Conservation (phyloP, 2,888 invertebrate species). For the Gymnosoma rotundatum region DNA sequence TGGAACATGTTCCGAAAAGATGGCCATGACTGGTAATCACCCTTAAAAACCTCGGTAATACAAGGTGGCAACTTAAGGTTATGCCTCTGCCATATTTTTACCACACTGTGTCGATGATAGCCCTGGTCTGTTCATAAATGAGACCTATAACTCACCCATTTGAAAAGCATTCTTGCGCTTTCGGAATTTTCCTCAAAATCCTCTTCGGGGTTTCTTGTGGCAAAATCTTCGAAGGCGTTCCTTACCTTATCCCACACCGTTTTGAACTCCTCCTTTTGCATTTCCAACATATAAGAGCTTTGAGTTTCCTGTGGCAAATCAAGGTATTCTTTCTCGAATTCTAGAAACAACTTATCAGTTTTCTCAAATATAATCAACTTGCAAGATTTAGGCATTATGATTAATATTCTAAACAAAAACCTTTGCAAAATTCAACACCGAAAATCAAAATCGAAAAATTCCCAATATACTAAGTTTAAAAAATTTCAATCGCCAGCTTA, state of each 20-base stretch:
- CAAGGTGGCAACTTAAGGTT: conserved; percentile 11
- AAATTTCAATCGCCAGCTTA: no score
- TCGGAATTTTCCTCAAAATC: background rate
- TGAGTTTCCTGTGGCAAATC: background rate
- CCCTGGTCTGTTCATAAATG: background rate
- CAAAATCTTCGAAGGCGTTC: background rate
- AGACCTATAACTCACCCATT: background rate
- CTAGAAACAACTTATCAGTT: background rate
- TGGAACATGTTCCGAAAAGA: background rate
- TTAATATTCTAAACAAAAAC: no score
- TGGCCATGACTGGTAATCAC: background rate
- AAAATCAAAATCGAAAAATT: no score
- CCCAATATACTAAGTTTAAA: no score
- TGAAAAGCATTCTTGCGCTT: background rate
- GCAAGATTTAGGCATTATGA: no score
- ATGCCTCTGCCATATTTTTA: no score
- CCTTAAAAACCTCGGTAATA: background rate
- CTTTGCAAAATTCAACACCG: no score
- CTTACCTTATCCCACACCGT: background rate
- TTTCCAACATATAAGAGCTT: background rate
- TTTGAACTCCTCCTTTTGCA: no score
- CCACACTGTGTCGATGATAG: background rate
- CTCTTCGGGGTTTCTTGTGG: background rate
- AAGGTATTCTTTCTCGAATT: background rate
- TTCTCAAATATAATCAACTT: no score